These are phyloP conservation scores for Rhamnusium bicolor DNA, from an alignment of 2,888 invertebrate genomes.

Conservation along the genomic window DNA sequence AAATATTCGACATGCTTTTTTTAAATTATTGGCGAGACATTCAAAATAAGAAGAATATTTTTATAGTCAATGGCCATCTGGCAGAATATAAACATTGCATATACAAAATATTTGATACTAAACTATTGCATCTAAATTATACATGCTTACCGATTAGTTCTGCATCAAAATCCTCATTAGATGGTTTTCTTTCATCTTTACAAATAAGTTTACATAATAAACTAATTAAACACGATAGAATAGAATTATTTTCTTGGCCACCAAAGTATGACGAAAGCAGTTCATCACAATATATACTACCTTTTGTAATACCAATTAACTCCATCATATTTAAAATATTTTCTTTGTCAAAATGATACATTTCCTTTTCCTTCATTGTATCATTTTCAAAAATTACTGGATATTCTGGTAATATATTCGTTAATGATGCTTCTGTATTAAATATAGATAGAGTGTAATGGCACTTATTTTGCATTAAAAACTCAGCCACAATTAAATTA, in stretches of 20 bases:
- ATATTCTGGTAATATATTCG: conserved; percentile 69
- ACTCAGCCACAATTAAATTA: conserved; percentile 77
- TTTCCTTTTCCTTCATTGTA: conserved; percentile 2
- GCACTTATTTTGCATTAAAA: conserved; percentile 74
- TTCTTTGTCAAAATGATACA: conserved; percentile 52
- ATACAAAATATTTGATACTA: no score
- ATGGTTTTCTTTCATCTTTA: conserved; percentile 9
- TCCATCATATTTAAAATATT: conserved; percentile 56
- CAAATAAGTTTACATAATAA: conserved; percentile 35
- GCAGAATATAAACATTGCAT: no score
- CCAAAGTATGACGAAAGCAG: conserved; percentile 42
- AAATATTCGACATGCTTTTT: no score
- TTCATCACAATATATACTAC: conserved; percentile 39
- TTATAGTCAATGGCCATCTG: no score
- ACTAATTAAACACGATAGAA: conserved; percentile 44
- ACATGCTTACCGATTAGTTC: conserved; percentile 10
- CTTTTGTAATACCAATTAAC: conserved; percentile 56
- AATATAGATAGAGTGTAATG: conserved; percentile 77
- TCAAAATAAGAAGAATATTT: no score
- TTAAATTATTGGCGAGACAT: no score
- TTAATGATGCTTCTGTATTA: conserved; percentile 74
- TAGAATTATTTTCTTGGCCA: conserved; percentile 33
- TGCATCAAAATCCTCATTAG: background rate
- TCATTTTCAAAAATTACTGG: conserved; percentile 46
- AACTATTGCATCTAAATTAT: conserved; percentile 10